phyloP scores from a whole-genome alignment of 2,888 invertebrate genomes.

The Rhagophthalmus giganteus region DNA sequence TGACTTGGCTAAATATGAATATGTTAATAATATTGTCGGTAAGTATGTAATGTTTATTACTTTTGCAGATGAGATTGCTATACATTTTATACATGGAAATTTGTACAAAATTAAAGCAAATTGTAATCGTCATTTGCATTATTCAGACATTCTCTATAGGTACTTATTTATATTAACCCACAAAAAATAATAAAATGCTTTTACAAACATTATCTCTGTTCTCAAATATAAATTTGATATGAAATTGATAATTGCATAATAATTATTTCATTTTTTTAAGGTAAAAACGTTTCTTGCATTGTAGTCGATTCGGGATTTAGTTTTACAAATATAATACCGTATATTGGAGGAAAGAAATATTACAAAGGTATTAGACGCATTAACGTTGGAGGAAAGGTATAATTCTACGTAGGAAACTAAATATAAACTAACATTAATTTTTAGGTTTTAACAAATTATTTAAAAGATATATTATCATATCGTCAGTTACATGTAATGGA shows the following conservation, averaged over 20 bases:
- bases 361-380: constrained; percentile 75
- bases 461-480: constrained; percentile 97
- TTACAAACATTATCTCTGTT: no score
- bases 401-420: no score
- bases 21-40: constrained; percentile 46
- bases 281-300: constrained; percentile 52
- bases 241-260: no score
- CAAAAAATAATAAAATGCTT: no score
- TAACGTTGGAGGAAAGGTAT: constrained; percentile 95
- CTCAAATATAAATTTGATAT: no score
- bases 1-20: constrained; percentile 76
- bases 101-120: no score
- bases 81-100: no score
- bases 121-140: no score
- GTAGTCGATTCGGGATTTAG: constrained; percentile 95
- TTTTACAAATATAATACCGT: constrained; percentile 93
- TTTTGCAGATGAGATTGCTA: no score
- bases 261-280: constrained; percentile 17
- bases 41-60: constrained; percentile 1
- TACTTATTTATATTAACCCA: no score
- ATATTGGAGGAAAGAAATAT: constrained; percentile 68
- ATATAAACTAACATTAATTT: constrained; percentile 1
- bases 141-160: no score
- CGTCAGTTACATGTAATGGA: constrained; percentile 97
- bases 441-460: constrained; percentile 81